A percentile compares a stretch with the other conserved stretches of the same genome.
Conservation (phyloP, 2,888 invertebrate genomes). For the Thecocarcelia acutangulata region DNA sequence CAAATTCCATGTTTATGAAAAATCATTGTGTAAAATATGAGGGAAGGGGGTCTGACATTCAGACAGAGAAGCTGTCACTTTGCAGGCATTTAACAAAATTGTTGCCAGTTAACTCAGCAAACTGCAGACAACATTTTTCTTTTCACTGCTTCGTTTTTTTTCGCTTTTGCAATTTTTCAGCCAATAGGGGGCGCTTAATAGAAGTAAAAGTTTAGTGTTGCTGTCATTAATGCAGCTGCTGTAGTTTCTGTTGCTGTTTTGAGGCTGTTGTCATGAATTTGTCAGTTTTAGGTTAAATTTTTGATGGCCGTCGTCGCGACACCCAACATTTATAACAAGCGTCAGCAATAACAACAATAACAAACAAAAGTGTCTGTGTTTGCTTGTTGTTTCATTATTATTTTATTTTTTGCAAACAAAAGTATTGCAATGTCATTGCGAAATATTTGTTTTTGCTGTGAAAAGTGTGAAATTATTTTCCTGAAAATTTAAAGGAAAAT, state of each 20-base stretch:
- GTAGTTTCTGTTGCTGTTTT: constrained; percentile 27
- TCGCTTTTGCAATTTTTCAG: constrained; percentile 27
- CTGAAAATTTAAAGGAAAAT: neutral
- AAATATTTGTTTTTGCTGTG: constrained; percentile 4
- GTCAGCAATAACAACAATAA: constrained; percentile 28
- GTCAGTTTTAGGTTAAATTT: constrained; percentile 74
- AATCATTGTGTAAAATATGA: constrained; percentile 49
- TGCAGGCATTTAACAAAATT: constrained; percentile 62
- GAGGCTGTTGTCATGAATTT: constrained; percentile 71
- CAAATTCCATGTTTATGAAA: constrained; percentile 62
- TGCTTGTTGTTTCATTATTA: constrained; percentile 14
- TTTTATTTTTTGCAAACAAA: constrained; percentile 11
- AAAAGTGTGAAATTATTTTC: neutral
- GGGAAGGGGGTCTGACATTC: constrained; percentile 40
- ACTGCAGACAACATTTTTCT: constrained; percentile 28
- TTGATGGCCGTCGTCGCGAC: constrained; percentile 70
- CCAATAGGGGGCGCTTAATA: constrained; percentile 66
- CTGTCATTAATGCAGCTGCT: constrained; percentile 59
- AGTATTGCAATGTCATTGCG: constrained; percentile 47
- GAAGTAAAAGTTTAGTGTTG: constrained; percentile 54
- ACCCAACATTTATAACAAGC: constrained; percentile 47
- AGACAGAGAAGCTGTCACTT: constrained; percentile 60
- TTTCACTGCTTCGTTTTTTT: constrained; percentile 19
- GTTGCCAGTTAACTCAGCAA: constrained; percentile 46
- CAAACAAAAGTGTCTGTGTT: constrained; percentile 46